Conservation (phyloP, 1,140 invertebrate species). For the Thaumetopoea pityocampa region DNA sequence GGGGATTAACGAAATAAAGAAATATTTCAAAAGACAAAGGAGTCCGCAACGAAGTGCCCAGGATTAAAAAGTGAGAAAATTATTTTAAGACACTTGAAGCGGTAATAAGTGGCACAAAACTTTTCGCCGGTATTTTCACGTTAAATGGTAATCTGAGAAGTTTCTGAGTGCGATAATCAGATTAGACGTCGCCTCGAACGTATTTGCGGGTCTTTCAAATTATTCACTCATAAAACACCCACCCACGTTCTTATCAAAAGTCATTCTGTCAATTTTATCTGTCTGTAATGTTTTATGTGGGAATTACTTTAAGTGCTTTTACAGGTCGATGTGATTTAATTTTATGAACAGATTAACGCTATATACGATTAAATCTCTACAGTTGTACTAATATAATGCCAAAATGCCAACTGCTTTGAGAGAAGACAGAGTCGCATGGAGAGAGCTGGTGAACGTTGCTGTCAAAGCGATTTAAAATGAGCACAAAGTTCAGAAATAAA, state of each 20-base stretch:
- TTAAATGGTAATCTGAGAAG: conserved; percentile 37
- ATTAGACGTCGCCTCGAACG: conserved; percentile 33
- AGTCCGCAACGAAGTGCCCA: conserved; percentile 50
- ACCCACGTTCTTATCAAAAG: conserved; percentile 23
- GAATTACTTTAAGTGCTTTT: conserved; percentile 14
- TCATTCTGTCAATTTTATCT: conserved; percentile 16
- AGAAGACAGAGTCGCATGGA: no score
- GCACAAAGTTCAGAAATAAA: no score
- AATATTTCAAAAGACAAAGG: conserved; percentile 56
- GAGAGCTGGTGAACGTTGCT: no score
- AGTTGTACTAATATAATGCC: no score
- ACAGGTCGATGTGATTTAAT: no score
- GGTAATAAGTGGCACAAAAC: conserved; percentile 42
- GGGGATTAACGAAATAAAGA: conserved; percentile 43
- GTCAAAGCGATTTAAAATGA: no score
- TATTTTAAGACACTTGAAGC: conserved; percentile 47
- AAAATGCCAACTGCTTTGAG: no score
- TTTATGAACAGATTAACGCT: no score
- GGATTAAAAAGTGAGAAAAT: conserved; percentile 49
- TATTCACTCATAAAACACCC: conserved; percentile 20
- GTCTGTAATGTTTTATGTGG: conserved; percentile 8
- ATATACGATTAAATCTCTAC: no score
- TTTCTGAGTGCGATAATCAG: conserved; percentile 33
- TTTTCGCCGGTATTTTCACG: conserved; percentile 40
- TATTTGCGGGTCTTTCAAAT: conserved; percentile 26